Evolutionary conservation across 2,888 invertebrate genomes (phyloP).

Genomic region (Ichneumoninae sp.): DNA sequence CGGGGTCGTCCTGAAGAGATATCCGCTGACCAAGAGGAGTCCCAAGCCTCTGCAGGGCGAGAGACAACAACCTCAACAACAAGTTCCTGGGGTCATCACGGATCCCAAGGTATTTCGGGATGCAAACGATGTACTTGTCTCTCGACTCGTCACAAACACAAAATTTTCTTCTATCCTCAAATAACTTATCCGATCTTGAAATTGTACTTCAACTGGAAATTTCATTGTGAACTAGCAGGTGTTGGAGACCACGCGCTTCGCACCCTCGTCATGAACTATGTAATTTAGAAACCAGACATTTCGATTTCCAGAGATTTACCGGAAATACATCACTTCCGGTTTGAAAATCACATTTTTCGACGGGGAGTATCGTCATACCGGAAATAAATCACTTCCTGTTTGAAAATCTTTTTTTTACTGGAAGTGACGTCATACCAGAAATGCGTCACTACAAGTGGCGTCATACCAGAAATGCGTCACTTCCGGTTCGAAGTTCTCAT

Average conservation of each 20-base stretch:
- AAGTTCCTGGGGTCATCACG: conserved; percentile 67
- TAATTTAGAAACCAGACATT: too few species aligned
- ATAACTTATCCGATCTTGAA: background rate
- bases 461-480: too few species aligned
- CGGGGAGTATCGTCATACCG: too few species aligned
- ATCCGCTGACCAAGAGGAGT: conserved; percentile 80
- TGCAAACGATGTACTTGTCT: background rate
- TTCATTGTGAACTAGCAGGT: background rate
- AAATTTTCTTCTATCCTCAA: background rate
- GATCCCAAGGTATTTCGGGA: conserved; percentile 78
- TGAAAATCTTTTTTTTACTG: too few species aligned
- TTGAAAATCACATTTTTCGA: too few species aligned
- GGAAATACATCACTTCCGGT: too few species aligned
- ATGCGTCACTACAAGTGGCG: too few species aligned
- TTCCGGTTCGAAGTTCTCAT: background rate
- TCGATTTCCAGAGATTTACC: too few species aligned
- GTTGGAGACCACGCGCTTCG: background rate
- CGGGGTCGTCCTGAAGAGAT: conserved; percentile 75
- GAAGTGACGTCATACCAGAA: too few species aligned
- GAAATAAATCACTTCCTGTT: too few species aligned
- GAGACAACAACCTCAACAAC: conserved; percentile 61
- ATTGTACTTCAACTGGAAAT: background rate
- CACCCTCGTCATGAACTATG: too few species aligned
- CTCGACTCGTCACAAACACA: background rate
- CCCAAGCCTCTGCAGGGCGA: conserved; percentile 75